Evolutionary conservation across 2,888 invertebrate genomes (phyloP).

Genomic region (Pycnomerus fuliginosus): DNA sequence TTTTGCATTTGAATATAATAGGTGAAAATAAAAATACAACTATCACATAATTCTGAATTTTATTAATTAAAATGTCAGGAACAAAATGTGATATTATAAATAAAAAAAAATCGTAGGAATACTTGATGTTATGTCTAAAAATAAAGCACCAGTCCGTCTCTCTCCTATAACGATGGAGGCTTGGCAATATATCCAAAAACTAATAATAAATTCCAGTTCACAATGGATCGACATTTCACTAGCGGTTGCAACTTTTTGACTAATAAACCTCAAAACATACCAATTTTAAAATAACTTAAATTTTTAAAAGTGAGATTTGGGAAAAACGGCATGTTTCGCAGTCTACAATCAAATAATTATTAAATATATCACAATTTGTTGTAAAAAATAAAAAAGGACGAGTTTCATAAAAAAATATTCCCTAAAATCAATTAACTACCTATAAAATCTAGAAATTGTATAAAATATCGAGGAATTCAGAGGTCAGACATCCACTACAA

Average conservation of each 20-base stretch:
- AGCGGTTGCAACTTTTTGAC: constrained; percentile 2
- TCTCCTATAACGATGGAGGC: constrained; percentile 18
- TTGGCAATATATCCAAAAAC: background rate
- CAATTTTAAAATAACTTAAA: constrained; percentile 5
- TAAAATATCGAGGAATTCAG: background rate
- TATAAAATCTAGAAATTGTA: background rate
- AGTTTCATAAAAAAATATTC: constrained; percentile 6
- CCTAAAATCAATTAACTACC: background rate
- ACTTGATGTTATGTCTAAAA: too few species aligned
- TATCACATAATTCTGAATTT: too few species aligned
- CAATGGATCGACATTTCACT: constrained; percentile 13
- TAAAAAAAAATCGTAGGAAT: too few species aligned
- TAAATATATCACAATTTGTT: too few species aligned
- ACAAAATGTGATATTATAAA: too few species aligned
- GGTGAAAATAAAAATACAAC: too few species aligned
- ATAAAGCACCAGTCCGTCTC: constrained; percentile 20
- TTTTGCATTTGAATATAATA: too few species aligned
- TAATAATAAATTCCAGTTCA: constrained; percentile 8
- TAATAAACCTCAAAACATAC: constrained; percentile 2
- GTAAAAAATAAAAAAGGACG: background rate
- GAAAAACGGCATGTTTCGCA: too few species aligned
- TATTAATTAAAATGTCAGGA: too few species aligned
- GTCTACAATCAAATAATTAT: too few species aligned
- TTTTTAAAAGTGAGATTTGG: too few species aligned
- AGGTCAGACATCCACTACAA: constrained; percentile 24